These are phyloP conservation scores for Panthera tigris DNA, from an alignment of 2,113 vertebrate species.

Conservation along the genomic window DNA sequence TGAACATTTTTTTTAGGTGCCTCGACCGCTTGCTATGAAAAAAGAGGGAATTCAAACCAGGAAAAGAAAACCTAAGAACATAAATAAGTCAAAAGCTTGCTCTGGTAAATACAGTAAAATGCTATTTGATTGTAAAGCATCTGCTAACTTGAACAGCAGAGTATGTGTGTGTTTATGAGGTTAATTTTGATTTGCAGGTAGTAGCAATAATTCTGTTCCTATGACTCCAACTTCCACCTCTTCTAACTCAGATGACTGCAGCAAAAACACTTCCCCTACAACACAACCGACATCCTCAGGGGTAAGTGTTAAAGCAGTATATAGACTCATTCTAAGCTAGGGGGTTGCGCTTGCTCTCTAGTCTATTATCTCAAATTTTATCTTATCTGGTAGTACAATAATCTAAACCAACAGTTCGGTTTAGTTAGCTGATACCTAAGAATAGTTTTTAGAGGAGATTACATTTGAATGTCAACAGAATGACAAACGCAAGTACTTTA, in stretches of 20 bases:
- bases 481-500: slow-evolving; percentile 82
- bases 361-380: slow-evolving; percentile 84
- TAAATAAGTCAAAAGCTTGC: slow-evolving; percentile 95
- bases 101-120: slow-evolving; percentile 89
- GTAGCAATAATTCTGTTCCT: slow-evolving; percentile 91
- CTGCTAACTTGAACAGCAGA: not conserved
- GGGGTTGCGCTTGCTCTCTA: slow-evolving; percentile 63
- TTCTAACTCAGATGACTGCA: slow-evolving; percentile 97
- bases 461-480: slow-evolving; percentile 83
- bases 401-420: slow-evolving; percentile 86
- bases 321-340: slow-evolving; percentile 55
- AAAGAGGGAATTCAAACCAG: slow-evolving; percentile 99
- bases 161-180: slow-evolving; percentile 55
- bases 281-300: slow-evolving; percentile 90
- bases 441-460: slow-evolving; percentile 83
- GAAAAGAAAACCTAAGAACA: slow-evolving; percentile 99
- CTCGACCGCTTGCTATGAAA: slow-evolving; percentile 98
- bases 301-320: slow-evolving; percentile 84
- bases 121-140: not conserved
- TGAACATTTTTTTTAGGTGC: slow-evolving; percentile 89
- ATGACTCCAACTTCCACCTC: slow-evolving; percentile 99
- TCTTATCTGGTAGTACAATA: slow-evolving; percentile 87
- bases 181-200: slow-evolving; percentile 86
- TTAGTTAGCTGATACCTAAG: slow-evolving; percentile 84
- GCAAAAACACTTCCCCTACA: slow-evolving; percentile 93